Base-by-base conservation (phyloP, 2,797 vertebrate species). In the Betta splendens region DNA sequence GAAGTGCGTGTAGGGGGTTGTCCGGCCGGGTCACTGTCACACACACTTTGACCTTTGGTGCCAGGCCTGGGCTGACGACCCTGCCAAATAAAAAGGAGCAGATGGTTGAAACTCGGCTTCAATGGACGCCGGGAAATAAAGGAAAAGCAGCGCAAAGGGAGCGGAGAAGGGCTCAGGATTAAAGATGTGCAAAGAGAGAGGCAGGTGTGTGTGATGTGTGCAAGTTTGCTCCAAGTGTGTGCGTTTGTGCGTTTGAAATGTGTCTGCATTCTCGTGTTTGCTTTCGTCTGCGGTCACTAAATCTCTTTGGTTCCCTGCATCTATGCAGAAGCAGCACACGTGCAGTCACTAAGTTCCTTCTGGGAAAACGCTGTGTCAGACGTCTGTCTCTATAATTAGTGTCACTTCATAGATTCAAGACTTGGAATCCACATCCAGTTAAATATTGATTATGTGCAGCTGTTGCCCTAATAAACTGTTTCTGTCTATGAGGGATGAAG, bases 31-130 rank as follows among this genome's bases (percentile, higher is more conserved):
- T 73, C 78, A 85, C 78, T 78, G 69, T 80, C 36, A 74, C 72
- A 16, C 8, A 52, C 81, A 74, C 72, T 15, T 6, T 77, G 82
- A 84, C 81, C 85, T 77, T 26, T 9, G n/a, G 69, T 80, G 79
- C 77, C 69, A 68, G 75, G 76, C 70, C 66, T 40, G 31, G 71
- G 69, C 72, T 44, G 52, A 62, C 54, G 68, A 67, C 63, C 59
- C 39, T 13, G 32, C 37, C 89, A 81, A 90, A 88, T 84, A 77
- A 68, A 77, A 68, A 83, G 71, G 67, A 90, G 66, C 91, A 93
- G 89, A 93, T 92, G 90, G 85, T 76, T 46, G 55, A 83, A 61
- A 79, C 72, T 64, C 59, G 59, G 70, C 69, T 84, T 88, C 75
- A 79, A 70, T 84, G 67, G 79, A 55, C 81, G 82, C 49, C 69